These are phyloP conservation scores for Crotalus helleri DNA, from an alignment of 2,113 vertebrate genomes.

Conservation along the genomic window DNA sequence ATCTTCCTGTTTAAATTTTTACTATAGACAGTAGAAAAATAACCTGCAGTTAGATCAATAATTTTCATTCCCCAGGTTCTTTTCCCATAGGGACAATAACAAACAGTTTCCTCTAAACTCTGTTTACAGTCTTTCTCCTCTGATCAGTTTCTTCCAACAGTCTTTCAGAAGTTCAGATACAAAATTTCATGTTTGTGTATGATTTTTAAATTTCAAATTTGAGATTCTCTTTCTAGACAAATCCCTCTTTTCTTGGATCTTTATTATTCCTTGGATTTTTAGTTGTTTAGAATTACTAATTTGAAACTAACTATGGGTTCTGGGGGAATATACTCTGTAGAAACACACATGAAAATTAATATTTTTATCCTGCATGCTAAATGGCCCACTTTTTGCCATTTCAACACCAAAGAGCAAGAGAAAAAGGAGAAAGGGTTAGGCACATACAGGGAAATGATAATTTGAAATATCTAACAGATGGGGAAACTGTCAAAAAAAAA, in stretches of 20 bases:
- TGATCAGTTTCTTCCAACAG: neutral
- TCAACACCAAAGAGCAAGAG: neutral
- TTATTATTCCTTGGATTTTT: neutral
- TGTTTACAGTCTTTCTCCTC: neutral
- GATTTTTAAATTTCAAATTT: too few species aligned
- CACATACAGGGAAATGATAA: neutral
- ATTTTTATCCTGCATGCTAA: neutral
- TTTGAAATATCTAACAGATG: neutral
- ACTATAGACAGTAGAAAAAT: neutral
- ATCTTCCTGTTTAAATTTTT: neutral
- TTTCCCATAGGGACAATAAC: neutral
- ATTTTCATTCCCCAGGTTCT: neutral
- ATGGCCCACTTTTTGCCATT: neutral
- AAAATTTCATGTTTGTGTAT: neutral
- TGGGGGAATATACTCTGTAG: slow-evolving; percentile 42
- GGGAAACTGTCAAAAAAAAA: neutral
- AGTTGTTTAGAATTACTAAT: slow-evolving; percentile 23
- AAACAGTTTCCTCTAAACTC: neutral
- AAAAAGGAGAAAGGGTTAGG: neutral
- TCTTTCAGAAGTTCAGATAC: neutral
- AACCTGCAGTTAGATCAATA: neutral
- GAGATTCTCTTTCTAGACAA: neutral
- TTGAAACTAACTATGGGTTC: slow-evolving; percentile 39
- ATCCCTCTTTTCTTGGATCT: neutral
- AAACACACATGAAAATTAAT: slow-evolving; percentile 37